phyloP scores from a whole-genome alignment of 2,797 vertebrate species.

The Rhinophrynus dorsalis region DNA sequence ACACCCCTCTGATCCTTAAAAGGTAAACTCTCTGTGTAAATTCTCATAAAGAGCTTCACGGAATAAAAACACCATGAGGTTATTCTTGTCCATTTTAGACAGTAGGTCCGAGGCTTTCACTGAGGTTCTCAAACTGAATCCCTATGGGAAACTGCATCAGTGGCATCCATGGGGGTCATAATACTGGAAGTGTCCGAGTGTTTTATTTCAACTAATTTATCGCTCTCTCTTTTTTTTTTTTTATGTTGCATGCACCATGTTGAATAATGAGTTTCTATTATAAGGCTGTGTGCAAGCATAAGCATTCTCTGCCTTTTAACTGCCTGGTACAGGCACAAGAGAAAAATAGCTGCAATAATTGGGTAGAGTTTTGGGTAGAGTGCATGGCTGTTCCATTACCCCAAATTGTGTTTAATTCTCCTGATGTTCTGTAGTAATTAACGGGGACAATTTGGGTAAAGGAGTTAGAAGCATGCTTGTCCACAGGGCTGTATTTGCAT shows the following conservation, averaged over 20 bases:
- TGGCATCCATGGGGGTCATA: neutral
- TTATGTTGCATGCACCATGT: neutral
- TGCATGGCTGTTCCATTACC: neutral
- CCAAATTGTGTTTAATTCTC: neutral
- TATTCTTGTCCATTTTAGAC: no score
- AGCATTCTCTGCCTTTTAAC: constrained; percentile 5
- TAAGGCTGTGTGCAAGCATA: neutral
- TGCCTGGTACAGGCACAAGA: neutral
- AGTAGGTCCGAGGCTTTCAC: constrained; percentile 14
- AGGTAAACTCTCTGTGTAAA: no score
- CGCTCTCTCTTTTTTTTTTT: constrained; percentile 2
- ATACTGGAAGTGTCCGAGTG: constrained; percentile 1
- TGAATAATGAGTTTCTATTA: constrained; percentile 32
- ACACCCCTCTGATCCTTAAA: no score
- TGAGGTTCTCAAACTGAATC: neutral
- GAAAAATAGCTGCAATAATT: constrained; percentile 14
- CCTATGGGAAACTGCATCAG: rapidly evolving
- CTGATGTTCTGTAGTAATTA: neutral
- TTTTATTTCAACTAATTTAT: constrained; percentile 29
- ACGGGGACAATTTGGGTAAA: no score
- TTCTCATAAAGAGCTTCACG: no score
- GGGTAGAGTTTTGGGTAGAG: neutral
- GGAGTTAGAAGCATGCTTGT: no score
- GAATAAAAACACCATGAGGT: no score
- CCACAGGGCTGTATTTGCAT: no score